phyloP scores from a whole-genome alignment of 2,888 invertebrate species.

The Callyntrura guangdongensis region DNA sequence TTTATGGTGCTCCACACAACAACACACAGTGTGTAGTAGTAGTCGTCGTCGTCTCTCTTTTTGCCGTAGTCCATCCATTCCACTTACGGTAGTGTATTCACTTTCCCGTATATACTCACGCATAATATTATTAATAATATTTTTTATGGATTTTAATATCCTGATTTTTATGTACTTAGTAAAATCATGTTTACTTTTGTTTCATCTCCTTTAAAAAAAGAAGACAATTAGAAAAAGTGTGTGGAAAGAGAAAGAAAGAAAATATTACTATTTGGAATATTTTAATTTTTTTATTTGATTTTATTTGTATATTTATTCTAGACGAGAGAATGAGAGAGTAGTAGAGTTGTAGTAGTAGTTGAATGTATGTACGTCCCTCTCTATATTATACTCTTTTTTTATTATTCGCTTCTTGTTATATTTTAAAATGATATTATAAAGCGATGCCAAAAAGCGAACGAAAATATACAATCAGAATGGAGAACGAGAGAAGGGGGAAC shows the following conservation, averaged over 20 bases:
- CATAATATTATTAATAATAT: background rate
- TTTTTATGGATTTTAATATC: constrained; percentile 2
- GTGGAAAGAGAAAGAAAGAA: constrained; percentile 7
- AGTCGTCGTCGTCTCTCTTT: background rate
- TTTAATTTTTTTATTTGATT: constrained; percentile 22
- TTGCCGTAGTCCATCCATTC: background rate
- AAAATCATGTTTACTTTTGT: background rate
- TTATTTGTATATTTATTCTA: constrained; percentile 28
- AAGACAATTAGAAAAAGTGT: background rate
- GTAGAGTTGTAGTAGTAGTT: background rate
- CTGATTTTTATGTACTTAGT: background rate
- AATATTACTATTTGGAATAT: background rate
- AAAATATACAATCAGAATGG: constrained; percentile 70
- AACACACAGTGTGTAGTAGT: background rate
- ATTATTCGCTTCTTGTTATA: constrained; percentile 51
- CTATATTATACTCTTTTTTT: constrained; percentile 42
- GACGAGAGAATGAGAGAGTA: background rate
- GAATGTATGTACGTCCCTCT: background rate
- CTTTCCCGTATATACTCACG: constrained; percentile 4
- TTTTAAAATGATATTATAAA: constrained; percentile 36
- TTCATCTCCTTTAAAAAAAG: background rate
- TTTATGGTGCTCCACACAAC: background rate
- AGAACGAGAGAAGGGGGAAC: constrained; percentile 70
- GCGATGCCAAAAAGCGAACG: background rate
- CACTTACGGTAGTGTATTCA: background rate